These are phyloP conservation scores for Chiridota heheva DNA, from an alignment of 35 echinoderm and acorn worm genomes.

Conservation along the genomic window DNA sequence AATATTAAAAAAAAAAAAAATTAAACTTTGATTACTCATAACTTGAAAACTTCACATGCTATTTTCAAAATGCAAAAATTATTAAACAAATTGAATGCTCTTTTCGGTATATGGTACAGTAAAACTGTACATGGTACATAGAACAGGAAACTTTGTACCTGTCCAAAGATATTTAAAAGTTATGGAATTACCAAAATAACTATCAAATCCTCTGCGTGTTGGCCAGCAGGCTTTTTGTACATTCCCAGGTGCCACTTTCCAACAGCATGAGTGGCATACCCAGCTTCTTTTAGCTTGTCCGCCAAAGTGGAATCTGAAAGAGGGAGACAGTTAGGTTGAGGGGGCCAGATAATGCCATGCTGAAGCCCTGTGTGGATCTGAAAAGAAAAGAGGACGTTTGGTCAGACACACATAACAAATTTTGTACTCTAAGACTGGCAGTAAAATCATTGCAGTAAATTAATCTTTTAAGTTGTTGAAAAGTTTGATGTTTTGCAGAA, in stretches of 20 bases:
- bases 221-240: constrained; percentile 90
- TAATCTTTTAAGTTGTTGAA: no score
- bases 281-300: constrained; percentile 68
- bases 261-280: constrained; percentile 81
- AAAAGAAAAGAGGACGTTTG: background rate
- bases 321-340: constrained; percentile 84
- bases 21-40: background rate
- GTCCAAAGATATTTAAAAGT: background rate
- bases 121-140: background rate
- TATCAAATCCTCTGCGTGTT: constrained; percentile 89
- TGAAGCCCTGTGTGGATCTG: constrained; percentile 97
- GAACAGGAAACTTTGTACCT: background rate
- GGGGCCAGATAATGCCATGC: constrained; percentile 84
- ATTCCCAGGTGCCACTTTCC: constrained; percentile 98
- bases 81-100: background rate
- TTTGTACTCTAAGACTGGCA: no score
- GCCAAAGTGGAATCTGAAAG: constrained; percentile 73
- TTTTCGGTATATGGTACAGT: background rate
- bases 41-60: background rate
- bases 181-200: constrained; percentile 72
- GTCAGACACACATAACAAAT: background rate
- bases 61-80: background rate
- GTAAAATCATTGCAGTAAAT: no score
- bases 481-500: no score
- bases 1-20: background rate